These are phyloP conservation scores for Chymomyza costata DNA, from an alignment of 1,140 invertebrate genomes.

Conservation along the genomic window DNA sequence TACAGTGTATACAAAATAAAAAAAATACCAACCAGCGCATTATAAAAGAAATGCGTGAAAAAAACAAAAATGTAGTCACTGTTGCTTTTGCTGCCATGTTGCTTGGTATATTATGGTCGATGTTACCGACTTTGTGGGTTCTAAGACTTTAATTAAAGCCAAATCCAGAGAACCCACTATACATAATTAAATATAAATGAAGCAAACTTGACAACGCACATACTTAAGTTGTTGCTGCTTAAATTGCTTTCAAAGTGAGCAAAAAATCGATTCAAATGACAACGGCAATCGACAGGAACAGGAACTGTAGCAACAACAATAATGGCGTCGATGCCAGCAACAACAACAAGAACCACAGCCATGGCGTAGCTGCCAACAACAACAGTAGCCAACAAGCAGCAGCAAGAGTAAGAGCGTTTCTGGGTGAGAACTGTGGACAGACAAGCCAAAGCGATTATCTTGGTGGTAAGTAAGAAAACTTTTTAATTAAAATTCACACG, in stretches of 20 bases:
- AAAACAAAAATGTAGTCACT: conserved; percentile 15
- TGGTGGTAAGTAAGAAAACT: conserved; percentile 63
- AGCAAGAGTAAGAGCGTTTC: not conserved
- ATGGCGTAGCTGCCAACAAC: conserved; percentile 26
- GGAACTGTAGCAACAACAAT: conserved; percentile 48
- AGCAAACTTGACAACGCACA: conserved; percentile 30
- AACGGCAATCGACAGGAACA: conserved; percentile 19
- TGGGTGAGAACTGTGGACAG: no score
- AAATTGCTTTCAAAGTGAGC: not conserved
- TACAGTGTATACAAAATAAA: no score
- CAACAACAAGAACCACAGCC: conserved; percentile 4
- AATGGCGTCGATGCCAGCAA: conserved; percentile 43
- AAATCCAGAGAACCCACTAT: no score
- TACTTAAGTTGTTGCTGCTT: not conserved
- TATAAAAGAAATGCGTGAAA: conserved; percentile 29
- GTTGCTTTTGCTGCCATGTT: conserved; percentile 30
- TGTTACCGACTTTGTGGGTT: no score
- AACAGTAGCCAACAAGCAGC: conserved; percentile 44
- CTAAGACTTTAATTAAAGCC: no score
- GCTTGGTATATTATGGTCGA: conserved; percentile 1
- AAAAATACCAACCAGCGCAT: conserved; percentile 1
- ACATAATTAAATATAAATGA: conserved; percentile 56
- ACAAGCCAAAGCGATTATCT: conserved; percentile 62
- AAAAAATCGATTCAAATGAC: conserved; percentile 15
- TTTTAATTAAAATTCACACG: conserved; percentile 73